Percentiles rank a stretch among this genome's conserved stretches.
These are phyloP conservation scores for Pelodiscus sinensis DNA, from an alignment of 2,113 vertebrate genomes.

Conservation along the genomic window DNA sequence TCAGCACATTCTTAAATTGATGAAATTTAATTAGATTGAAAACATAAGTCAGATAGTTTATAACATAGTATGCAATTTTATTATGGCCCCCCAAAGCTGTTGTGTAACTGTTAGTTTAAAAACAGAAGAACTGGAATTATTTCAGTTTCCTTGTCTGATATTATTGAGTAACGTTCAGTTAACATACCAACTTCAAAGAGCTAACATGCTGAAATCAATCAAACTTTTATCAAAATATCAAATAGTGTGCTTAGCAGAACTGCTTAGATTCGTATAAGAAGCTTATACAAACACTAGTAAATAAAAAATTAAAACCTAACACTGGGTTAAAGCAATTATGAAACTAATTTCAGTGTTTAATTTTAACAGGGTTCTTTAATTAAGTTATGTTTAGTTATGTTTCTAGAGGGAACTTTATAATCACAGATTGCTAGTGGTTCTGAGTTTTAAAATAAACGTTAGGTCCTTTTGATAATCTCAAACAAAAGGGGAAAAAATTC, in stretches of 20 bases:
- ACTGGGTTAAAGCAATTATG: not conserved
- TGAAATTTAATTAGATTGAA: not conserved
- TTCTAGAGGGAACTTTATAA: too few species aligned
- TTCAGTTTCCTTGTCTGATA: not conserved
- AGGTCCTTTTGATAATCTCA: not conserved
- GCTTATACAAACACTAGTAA: not conserved
- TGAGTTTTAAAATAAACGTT: not conserved
- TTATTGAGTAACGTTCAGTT: not conserved
- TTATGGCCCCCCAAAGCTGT: fast-evolving
- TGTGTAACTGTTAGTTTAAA: not conserved
- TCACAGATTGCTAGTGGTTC: not conserved
- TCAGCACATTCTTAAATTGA: not conserved
- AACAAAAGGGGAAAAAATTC: not conserved
- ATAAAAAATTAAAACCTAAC: not conserved
- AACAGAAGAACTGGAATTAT: not conserved
- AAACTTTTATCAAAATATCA: not conserved
- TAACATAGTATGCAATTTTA: not conserved
- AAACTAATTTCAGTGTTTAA: not conserved
- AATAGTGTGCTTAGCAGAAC: not conserved
- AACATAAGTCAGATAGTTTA: not conserved
- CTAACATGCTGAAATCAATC: not conserved
- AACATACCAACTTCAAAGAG: fast-evolving
- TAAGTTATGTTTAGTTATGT: fast-evolving
- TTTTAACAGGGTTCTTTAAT: not conserved
- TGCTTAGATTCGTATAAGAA: not conserved